Evolutionary conservation across 2,797 vertebrate genomes (phyloP), one percentile per base, ranked within the genome.

Genomic region (Sebastes baramenuke): DNA sequence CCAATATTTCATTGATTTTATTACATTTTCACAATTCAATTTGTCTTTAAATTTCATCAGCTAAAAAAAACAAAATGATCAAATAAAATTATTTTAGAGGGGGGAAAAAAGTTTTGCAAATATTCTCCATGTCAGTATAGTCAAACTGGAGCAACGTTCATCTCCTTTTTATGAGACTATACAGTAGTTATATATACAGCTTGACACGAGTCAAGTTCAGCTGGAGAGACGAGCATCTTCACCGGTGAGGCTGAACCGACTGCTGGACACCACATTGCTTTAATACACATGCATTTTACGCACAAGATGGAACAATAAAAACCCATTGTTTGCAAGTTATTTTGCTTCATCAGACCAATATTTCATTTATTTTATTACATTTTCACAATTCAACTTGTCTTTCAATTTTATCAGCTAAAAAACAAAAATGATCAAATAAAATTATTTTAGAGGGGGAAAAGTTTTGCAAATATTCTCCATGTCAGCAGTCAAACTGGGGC

Each of bases 231-330:
- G 27, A 81, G 66, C 82, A 82, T 78, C 60, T 46, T 79, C 42
- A 69, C 77, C 22, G 90, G 91, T 90, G 92, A 93, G 86, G 84
- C 66, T n/a, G 62, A 89, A 11, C 1, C 90, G 89, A 32, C 94
- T 46, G 93, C 86, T 54, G 58, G 77, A 14, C 16, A 56, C 13
- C 7, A 20, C 4, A 22, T 32, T 12, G 16, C 4, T 25, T 73
- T 32, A 30, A 3, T 64, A 20, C 59, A 5, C 4, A 58, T 16
- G 14, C 30, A 59, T 86, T 90, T 92, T 86, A 91, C 79, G 77
- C 87, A 83, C 52, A 24, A 12, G n/a, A 54, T 58, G 25, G 34
- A 72, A 72, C 14, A 67, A 30, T 13, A 58, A 14, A 38, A 49
- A 16, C 22, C 2, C 4, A 18, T 4, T 2, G 13, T 20, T 38